Conservation (phyloP, 2,797 vertebrate species). For the Gephyroberyx darwinii region DNA sequence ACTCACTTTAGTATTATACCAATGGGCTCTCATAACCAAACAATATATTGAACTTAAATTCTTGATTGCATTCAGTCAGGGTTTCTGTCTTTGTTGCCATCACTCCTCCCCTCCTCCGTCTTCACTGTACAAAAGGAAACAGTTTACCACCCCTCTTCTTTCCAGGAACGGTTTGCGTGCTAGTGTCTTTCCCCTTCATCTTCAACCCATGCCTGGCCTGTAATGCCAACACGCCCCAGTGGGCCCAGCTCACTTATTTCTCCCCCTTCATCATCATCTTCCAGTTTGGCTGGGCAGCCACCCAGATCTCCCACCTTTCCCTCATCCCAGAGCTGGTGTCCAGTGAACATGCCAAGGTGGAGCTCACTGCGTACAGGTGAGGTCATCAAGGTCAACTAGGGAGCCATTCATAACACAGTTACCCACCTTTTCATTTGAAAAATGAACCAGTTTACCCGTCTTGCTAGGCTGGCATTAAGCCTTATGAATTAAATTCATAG, state of each 20-base stretch:
- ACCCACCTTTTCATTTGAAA: no score
- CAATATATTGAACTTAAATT: no score
- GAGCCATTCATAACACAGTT: no score
- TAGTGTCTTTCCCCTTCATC: conserved; percentile 90
- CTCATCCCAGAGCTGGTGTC: conserved; percentile 90
- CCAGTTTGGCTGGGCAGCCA: conserved; percentile 91
- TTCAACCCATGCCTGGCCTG: conserved; percentile 90
- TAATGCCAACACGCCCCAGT: conserved; percentile 74
- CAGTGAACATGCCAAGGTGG: conserved; percentile 87
- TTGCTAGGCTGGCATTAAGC: no score
- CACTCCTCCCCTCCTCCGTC: no score
- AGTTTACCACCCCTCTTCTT: neutral
- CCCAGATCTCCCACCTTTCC: conserved; percentile 90
- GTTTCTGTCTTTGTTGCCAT: no score
- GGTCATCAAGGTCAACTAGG: neutral
- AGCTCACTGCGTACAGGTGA: conserved; percentile 91
- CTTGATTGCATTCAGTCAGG: no score
- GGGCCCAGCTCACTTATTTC: conserved; percentile 84
- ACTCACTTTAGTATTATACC: no score
- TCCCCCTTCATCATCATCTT: conserved; percentile 88
- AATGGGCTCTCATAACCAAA: no score
- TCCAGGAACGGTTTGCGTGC: conserved; percentile 85
- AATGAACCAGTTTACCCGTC: no score
- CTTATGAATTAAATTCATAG: no score
- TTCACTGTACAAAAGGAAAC: no score